Evolutionary conservation across 1,140 invertebrate genomes (phyloP), one percentile per base, ranked within the genome.

Genomic region (Nasonia giraulti): DNA sequence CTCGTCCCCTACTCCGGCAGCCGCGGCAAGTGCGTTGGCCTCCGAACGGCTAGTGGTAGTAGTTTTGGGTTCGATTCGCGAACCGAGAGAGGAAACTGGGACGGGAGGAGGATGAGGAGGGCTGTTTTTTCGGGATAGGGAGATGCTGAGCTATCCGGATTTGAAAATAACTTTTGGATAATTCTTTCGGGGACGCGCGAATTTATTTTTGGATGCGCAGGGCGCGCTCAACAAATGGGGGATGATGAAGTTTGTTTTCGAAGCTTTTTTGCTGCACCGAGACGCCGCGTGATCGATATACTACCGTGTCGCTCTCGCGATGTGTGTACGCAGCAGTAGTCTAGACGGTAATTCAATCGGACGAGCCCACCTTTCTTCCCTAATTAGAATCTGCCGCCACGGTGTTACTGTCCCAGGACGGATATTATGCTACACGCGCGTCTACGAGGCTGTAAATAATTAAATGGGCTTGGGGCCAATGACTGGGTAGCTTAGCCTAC

Each of bases 401-500:
- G 33, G 1, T 44, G 27, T 75, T 2, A 17, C 27, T 8, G n/a
- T 68, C 66, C 66, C 66, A 68, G 66, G n/a, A 71, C 68, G 68
- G 68, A 71, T 71, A 71, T 71, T 71, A 69, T 14, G 23, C 68
- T 2, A 31, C 12, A 31, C 12, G 10, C 12, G 23, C 68, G 68
- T 31, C 0, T 40, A 40, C 37, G 7, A 71, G 44, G 33, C 47
- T 40, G 68, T 66, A 74, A 84, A 80, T 74, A 80, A 84, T 80
- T 80, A 80, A 84, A 62, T 80, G 55, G 66, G 55, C 71, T 80
- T 20, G 37, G 33, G 47, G 71, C 83, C 83, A 85, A 74, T 80
- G 83, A 55, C 78, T 68, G 27, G 2, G 17, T 33, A 80, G 77
- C 83, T 80, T 80, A 84, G 78, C 71, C 83, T 80, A 85, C 79